A percentile compares a stretch with the other conserved stretches of the same genome.
Conservation (phyloP, 2,888 invertebrate species). For the Nudaria mundana region DNA sequence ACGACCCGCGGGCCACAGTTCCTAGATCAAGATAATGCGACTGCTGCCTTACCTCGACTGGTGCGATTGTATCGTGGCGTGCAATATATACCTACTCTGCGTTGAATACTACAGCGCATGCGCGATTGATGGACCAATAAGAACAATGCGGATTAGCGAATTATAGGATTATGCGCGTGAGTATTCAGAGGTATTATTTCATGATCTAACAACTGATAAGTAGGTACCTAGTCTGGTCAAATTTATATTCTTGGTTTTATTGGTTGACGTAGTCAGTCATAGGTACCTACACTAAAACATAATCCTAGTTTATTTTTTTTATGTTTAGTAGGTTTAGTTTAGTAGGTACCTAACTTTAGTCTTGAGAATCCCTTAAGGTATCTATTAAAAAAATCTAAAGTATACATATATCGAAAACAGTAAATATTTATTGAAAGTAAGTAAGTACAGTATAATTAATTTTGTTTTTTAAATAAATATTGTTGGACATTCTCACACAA, state of each 20-base stretch:
- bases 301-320: no score
- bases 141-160: slow-evolving; percentile 63
- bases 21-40: slow-evolving; percentile 68
- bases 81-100: slow-evolving; percentile 61
- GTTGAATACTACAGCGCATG: slow-evolving; percentile 53
- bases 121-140: slow-evolving; percentile 72
- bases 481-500: no score
- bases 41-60: slow-evolving; percentile 60
- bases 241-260: slow-evolving; percentile 32
- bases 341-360: no score
- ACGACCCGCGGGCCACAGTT: slow-evolving; percentile 66
- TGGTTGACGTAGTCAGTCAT: no score
- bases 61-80: slow-evolving; percentile 61
- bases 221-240: slow-evolving; percentile 17
- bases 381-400: no score
- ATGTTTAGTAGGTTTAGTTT: no score
- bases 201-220: slow-evolving; percentile 30
- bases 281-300: no score
- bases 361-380: no score
- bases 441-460: no score
- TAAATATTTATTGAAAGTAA: no score
- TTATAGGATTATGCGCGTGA: slow-evolving; percentile 32
- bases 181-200: slow-evolving; percentile 34
- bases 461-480: no score
- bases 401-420: no score